Conservation (phyloP, 1,140 invertebrate genomes). For the Charaxes varanes region DNA sequence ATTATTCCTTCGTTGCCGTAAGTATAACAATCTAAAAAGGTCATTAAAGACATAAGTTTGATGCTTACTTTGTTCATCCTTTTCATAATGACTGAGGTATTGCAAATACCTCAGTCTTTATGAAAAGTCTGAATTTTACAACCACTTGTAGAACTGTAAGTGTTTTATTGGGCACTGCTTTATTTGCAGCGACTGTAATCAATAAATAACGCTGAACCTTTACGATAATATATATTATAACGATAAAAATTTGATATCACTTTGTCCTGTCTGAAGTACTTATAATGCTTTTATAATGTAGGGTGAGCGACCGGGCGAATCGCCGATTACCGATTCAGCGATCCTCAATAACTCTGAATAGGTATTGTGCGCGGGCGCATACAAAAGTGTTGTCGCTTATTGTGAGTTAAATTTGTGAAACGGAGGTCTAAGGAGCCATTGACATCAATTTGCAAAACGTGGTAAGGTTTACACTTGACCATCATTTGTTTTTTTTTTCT, state of each 20-base stretch:
- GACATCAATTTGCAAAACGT: conserved; percentile 50
- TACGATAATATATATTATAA: conserved; percentile 8
- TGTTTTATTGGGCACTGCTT: no score
- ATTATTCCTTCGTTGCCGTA: no score
- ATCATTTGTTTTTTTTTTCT: no score
- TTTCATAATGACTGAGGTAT: no score
- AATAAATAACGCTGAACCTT: neutral
- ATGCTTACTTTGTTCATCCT: no score
- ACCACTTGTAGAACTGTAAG: no score
- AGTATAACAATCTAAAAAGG: no score
- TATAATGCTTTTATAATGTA: conserved; percentile 45
- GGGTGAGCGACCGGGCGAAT: conserved; percentile 53
- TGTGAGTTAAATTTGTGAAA: conserved; percentile 56
- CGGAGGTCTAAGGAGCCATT: conserved; percentile 45
- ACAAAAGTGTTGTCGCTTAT: conserved; percentile 58
- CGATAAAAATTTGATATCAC: conserved; percentile 29
- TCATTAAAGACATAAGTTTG: no score
- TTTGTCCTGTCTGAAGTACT: conserved; percentile 37
- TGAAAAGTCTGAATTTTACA: no score
- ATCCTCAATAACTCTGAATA: conserved; percentile 63
- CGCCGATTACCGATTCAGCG: conserved; percentile 55
- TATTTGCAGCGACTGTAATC: neutral
- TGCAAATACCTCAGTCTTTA: no score
- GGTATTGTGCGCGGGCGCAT: conserved; percentile 61
- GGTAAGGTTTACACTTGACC: conserved; percentile 36